phyloP scores from a whole-genome alignment of 2,797 vertebrate genomes.

The Astyanax mexicanus region DNA sequence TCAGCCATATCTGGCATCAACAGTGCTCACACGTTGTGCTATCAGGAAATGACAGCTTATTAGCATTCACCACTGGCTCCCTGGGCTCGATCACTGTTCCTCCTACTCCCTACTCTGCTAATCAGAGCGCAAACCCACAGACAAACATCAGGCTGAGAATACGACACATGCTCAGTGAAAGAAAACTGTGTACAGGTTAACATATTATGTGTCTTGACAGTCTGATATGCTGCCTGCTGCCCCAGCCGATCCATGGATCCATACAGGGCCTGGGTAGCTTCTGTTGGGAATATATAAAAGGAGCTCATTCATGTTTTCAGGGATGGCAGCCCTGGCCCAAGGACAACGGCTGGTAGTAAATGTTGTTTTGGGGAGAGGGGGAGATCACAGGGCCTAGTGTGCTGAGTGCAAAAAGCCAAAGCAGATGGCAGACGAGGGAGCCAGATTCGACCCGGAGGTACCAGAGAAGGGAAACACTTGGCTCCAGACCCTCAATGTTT shows the following conservation, averaged over 20 bases:
- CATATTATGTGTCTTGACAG: not conserved
- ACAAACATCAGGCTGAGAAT: conserved; percentile 30
- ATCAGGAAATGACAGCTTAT: conserved; percentile 56
- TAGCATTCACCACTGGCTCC: conserved; percentile 54
- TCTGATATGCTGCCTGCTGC: not conserved
- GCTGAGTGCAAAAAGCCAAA: conserved; percentile 42
- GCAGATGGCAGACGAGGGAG: conserved; percentile 59
- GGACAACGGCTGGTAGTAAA: conserved; percentile 15
- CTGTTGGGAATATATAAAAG: conserved; percentile 1
- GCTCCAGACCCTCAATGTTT: conserved; percentile 36
- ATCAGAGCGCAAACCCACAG: conserved; percentile 22
- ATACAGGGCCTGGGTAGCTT: conserved; percentile 10
- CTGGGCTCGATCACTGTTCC: conserved; percentile 17
- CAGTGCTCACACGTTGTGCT: conserved; percentile 33
- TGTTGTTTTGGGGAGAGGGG: conserved; percentile 6
- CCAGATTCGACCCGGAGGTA: conserved; percentile 51
- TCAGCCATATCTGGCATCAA: conserved; percentile 46
- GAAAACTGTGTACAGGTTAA: conserved; percentile 2
- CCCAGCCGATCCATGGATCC: conserved; percentile 3
- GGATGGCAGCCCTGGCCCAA: not conserved
- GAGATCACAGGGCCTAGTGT: conserved; percentile 24
- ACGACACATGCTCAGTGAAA: not conserved
- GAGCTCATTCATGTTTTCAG: conserved; percentile 9
- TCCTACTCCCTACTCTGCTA: conserved; percentile 17
- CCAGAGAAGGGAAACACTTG: conserved; percentile 44